A percentile compares a stretch with the other conserved stretches of the same genome.
Evolutionary conservation across 2,113 vertebrate species (phyloP).

Genomic region (Callorhinus ursinus): DNA sequence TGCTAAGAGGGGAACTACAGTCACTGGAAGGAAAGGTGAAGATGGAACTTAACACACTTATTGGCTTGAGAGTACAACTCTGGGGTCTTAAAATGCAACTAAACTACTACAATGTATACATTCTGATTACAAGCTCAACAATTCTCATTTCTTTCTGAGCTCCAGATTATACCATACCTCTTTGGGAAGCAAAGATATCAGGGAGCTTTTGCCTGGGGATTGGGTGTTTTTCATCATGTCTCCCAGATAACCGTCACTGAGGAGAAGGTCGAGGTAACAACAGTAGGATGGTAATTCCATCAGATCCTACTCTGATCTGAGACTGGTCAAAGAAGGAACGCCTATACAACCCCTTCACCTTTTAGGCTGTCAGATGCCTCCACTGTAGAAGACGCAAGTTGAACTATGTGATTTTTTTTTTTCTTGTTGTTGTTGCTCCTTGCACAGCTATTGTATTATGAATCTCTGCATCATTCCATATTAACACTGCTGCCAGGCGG

Average conservation of each 20-base stretch:
- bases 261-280: not conserved
- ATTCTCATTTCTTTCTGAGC: not conserved
- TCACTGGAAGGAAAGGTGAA: constrained; percentile 61
- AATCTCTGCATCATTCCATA: not conserved
- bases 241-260: not conserved
- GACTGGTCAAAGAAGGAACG: not conserved
- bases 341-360: not conserved
- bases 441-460: not conserved
- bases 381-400: not conserved
- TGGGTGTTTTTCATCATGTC: not conserved
- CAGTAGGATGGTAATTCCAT: not conserved
- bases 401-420: not conserved
- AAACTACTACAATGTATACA: not conserved
- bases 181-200: constrained; percentile 30
- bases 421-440: not conserved
- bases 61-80: constrained; percentile 52
- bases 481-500: not conserved
- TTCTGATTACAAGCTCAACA: constrained; percentile 23
- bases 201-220: not conserved
- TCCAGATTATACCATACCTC: not conserved
- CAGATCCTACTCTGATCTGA: not conserved
- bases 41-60: not conserved
- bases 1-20: constrained; percentile 59
- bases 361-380: not conserved
- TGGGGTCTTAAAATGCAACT: constrained; percentile 50